These are phyloP conservation scores for Melikaiella ostensackeni DNA, from an alignment of 2,888 invertebrate genomes.

Conservation along the genomic window DNA sequence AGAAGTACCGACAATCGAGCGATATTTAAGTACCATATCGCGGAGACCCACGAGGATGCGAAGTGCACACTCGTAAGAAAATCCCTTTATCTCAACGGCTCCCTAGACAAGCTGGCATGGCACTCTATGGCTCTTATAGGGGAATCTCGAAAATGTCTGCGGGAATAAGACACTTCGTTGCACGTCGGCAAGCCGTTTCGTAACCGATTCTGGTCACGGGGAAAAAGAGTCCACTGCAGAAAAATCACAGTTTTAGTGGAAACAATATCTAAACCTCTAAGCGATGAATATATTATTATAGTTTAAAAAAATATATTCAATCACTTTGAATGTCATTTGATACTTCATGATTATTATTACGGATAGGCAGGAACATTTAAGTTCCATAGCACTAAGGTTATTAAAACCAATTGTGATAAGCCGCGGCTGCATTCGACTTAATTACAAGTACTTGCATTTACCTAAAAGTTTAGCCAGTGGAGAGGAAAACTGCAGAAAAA, in stretches of 20 bases:
- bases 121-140: constrained; percentile 16
- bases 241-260: neutral
- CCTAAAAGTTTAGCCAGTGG: no score
- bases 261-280: neutral
- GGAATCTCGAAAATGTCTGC: constrained; percentile 17
- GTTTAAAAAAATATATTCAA: no score
- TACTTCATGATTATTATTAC: no score
- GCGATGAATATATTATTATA: neutral
- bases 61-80: constrained; percentile 30
- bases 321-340: no score
- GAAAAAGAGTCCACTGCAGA: neutral
- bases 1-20: constrained; percentile 27
- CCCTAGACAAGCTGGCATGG: constrained; percentile 26
- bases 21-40: constrained; percentile 35
- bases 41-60: constrained; percentile 27
- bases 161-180: neutral
- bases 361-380: no score
- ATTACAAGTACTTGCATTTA: no score
- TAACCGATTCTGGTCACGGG: neutral
- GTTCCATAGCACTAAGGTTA: no score
- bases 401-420: no score
- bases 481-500: no score
- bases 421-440: no score
- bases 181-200: neutral
- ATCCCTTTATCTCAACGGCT: constrained; percentile 35